Base-by-base conservation (phyloP, 2,797 vertebrate genomes). In the Scolopax rusticola region DNA sequence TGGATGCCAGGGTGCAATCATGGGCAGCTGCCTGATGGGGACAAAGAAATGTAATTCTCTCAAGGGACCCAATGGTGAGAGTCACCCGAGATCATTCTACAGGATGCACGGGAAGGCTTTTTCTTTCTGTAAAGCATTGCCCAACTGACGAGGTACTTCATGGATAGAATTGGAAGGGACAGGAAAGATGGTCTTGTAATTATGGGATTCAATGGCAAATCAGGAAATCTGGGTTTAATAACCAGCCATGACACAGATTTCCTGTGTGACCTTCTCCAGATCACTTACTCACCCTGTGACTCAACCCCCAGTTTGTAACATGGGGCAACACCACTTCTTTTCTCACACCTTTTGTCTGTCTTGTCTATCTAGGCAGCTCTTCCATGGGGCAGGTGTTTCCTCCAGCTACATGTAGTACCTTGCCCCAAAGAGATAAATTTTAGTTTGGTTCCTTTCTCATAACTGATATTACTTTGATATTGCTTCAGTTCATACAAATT, bases 211-310 rank as follows among this genome's bases (percentile, higher is more conserved):
- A 48, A 68, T 89, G 84, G 81, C 81, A 95, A 90, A 97, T 97
- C 94, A 95, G 96, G 95, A 97, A 96, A 97, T 97, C 88, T 96
- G 96, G 86, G 80, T 93, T 96, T 95, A 97, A 97, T 95, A 92
- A 95, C 50, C 41, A 81, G 74, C 78, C 0, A 7, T 96, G 93
- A 97, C 91, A 96, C 84, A 94, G 94, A 95, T 96, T 97, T 97
- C 94, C 94, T 94, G 88, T 93, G 95, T 93, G 93, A 95, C 78
- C 86, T 70, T 95, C 64, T 57, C 53, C 3, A 25, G 78, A 89
- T 93, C 93, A 43, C 84, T 97, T 87, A 96, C 57, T 95, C 96
- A 96, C 33, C 30, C 77, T 89, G 3, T 97, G 96, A 97, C 89
- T 96, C 90, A 94, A 87, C 45, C 64, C 50, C 51, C 68, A 36